Conservation (phyloP, 2,797 vertebrate genomes). For the Triplophysa yarkandensis region DNA sequence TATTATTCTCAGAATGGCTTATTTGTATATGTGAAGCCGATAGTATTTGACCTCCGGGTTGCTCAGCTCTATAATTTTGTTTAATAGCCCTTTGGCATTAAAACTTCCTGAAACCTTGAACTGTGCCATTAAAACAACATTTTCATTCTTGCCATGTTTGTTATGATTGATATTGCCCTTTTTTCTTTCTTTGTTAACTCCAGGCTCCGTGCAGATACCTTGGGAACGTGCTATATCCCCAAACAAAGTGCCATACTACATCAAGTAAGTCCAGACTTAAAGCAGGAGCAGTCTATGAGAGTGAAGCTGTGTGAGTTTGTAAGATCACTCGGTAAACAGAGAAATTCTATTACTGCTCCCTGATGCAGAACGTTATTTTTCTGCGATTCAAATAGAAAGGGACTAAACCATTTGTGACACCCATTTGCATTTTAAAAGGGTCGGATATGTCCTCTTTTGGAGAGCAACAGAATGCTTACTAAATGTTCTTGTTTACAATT, state of each 20-base stretch:
- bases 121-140: conserved; percentile 60
- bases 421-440: too few relatives aligned
- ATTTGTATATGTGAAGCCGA: conserved; percentile 10
- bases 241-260: conserved; percentile 99
- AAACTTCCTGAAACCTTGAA: conserved; percentile 37
- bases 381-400: conserved; percentile 22
- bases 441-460: too few relatives aligned
- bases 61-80: conserved; percentile 1
- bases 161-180: conserved; percentile 56
- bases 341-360: conserved; percentile 41
- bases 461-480: background rate
- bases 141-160: conserved; percentile 61
- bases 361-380: conserved; percentile 35
- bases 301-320: conserved; percentile 12
- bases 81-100: conserved; percentile 50
- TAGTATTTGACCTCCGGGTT: conserved; percentile 10
- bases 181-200: conserved; percentile 44
- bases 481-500: too few relatives aligned
- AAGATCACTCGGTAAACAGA: conserved; percentile 13
- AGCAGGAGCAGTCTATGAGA: conserved; percentile 41
- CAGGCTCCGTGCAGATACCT: conserved; percentile 96
- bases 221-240: conserved; percentile 98
- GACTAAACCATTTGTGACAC: conserved; percentile 10
- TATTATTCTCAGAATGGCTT: background rate
- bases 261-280: conserved; percentile 88